Evolutionary conservation across 2,797 vertebrate genomes (phyloP).

Genomic region (Hippocampus kuda): DNA sequence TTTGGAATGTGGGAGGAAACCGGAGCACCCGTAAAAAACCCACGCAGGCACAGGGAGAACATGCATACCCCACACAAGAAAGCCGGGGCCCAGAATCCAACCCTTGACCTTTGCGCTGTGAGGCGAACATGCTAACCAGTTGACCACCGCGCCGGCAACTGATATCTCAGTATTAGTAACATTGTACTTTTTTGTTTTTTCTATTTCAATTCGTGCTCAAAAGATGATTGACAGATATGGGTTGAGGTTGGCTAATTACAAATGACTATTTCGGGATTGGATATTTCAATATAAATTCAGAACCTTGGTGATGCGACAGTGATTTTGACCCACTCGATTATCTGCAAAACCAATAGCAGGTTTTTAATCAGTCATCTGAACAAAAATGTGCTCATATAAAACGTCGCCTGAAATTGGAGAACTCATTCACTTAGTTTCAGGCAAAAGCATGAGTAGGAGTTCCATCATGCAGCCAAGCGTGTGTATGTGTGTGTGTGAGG

Average conservation of each 20-base stretch:
- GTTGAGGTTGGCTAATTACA: neutral
- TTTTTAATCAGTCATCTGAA: neutral
- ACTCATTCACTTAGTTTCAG: neutral
- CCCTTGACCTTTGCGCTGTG: too few species aligned
- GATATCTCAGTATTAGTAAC: neutral
- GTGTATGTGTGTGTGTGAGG: neutral
- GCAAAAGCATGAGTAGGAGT: neutral
- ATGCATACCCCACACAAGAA: too few species aligned
- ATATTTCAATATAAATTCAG: neutral
- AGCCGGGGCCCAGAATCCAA: too few species aligned
- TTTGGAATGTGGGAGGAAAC: too few species aligned
- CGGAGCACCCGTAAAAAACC: too few species aligned
- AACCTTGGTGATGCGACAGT: neutral
- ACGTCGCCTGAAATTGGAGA: constrained; percentile 7
- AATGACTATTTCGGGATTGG: neutral
- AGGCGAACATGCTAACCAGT: too few species aligned
- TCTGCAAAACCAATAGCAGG: neutral
- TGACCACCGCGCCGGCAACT: too few species aligned
- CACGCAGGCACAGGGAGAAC: too few species aligned
- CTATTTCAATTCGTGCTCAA: neutral
- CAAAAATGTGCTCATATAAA: constrained; percentile 2
- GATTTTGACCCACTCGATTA: neutral
- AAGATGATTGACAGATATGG: neutral
- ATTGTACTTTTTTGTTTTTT: too few species aligned
- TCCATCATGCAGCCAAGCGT: neutral